phyloP scores from a whole-genome alignment of 2,797 vertebrate genomes.

The Pangasius larnaudii region DNA sequence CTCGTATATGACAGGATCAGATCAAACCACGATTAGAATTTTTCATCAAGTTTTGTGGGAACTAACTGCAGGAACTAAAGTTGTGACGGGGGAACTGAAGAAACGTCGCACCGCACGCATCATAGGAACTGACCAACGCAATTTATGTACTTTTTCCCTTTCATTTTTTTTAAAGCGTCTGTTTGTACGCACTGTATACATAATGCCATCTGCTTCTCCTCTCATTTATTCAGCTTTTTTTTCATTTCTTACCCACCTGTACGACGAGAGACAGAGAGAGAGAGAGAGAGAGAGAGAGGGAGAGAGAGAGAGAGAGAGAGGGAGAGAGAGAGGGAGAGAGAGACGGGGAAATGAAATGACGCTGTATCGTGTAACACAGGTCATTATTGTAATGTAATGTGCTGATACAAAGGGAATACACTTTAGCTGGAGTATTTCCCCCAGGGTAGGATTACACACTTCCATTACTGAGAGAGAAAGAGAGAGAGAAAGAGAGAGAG shows the following conservation, averaged over 20 bases:
- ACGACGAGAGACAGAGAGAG: too few species aligned
- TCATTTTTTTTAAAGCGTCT: neutral
- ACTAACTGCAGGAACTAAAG: neutral
- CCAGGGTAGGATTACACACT: conserved; percentile 60
- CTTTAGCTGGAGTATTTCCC: conserved; percentile 67
- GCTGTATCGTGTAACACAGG: conserved; percentile 57
- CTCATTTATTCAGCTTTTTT: neutral
- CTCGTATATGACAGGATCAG: neutral
- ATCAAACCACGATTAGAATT: neutral
- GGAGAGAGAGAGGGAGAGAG: neutral
- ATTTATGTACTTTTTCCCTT: neutral
- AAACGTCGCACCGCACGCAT: neutral
- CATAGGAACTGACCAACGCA: neutral
- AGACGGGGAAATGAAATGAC: conserved; percentile 52
- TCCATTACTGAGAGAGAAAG: conserved; percentile 46
- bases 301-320: neutral
- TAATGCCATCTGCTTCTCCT: neutral
- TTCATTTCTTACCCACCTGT: neutral
- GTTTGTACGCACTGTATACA: neutral
- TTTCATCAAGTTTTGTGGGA: neutral
- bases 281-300: too few species aligned
- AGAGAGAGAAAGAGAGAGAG: neutral
- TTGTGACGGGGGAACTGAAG: neutral
- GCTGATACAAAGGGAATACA: conserved; percentile 60
- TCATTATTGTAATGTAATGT: conserved; percentile 66